These are phyloP conservation scores for Didymodactylos carnosus DNA, from an alignment of 2,888 invertebrate species.

Conservation along the genomic window DNA sequence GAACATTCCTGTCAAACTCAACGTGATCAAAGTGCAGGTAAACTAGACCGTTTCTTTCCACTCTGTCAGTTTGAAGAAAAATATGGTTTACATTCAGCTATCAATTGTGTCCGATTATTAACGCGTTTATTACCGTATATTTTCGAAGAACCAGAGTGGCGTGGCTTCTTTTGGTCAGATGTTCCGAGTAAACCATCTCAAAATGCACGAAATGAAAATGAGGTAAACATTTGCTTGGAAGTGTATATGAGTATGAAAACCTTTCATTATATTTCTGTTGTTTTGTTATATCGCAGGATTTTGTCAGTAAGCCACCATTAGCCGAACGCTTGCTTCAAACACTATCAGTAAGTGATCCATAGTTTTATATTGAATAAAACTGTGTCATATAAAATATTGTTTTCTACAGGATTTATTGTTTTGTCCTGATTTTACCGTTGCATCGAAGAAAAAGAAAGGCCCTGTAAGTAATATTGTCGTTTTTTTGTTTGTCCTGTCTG, in stretches of 20 bases:
- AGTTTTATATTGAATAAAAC: not conserved
- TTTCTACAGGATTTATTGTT: conserved; percentile 64
- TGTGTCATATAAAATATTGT: too few species aligned
- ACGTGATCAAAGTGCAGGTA: conserved; percentile 42
- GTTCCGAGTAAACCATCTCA: conserved; percentile 46
- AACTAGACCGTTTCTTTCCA: not conserved
- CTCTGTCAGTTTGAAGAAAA: not conserved
- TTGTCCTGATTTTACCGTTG: conserved; percentile 92
- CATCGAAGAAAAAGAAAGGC: conserved; percentile 44
- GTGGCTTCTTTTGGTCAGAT: conserved; percentile 83
- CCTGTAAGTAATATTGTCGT: not conserved
- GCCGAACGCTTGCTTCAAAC: conserved; percentile 1
- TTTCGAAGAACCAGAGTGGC: conserved; percentile 91
- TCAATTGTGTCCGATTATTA: conserved; percentile 77
- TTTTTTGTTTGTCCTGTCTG: too few species aligned
- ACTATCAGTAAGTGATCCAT: not conserved
- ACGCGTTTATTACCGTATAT: conserved; percentile 86
- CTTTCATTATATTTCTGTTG: not conserved
- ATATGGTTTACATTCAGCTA: not conserved
- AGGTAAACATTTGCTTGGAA: too few species aligned
- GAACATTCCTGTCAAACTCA: conserved; percentile 80
- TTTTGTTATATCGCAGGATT: not conserved
- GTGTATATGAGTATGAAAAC: conserved; percentile 19
- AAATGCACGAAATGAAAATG: not conserved
- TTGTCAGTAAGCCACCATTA: not conserved